Base-by-base conservation (phyloP, 2,113 vertebrate genomes). In the Vombatus ursinus region DNA sequence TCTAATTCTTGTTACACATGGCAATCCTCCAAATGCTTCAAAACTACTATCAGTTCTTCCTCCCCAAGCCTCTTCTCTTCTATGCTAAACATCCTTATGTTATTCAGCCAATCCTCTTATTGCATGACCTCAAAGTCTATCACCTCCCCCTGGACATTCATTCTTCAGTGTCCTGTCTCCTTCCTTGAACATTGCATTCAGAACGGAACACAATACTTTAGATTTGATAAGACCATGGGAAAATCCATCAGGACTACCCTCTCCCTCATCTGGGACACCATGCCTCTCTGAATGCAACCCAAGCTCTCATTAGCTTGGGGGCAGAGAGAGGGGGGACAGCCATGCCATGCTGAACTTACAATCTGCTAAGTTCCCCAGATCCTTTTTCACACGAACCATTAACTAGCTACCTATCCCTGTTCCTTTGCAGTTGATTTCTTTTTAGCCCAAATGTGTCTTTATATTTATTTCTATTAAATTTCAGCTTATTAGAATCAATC, bases 311-410 rank as follows among this genome's bases (percentile, higher is more conserved):
- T 22, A 44, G n/a, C 44, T 44, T 22, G 68, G n/a, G 57, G 31
- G 11, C 1, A 2, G 2, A 3, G 22, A 28, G 11, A 37, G 2
- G 37, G 68, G 2, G 5, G 44, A 8, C 14, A n/a, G 37, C 12
- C 68, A 77, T 22, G 68, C 16, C 11, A 19, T 37, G 44, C 37
- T 23, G 19, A 84, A 3, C 68, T 84, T 7, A 6, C 6, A 44
- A 7, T 23, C 68, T 44, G 8, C 37, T 44, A 84, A 84, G 61
- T 84, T 84, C 68, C 37, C 12, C 68, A 84, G 37, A 84, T 84
- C 68, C 44, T 44, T 84, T n/a, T 44, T 84, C 5, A 22, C 7
- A n/a, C 22, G 16, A 68, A 84, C 37, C 16, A 22, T 37, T 37
- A 37, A 44, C 68, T 22, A 8, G 37, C 68, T 84, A 22, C 37